Percentiles rank a stretch among this genome's conserved stretches.
These are phyloP conservation scores for Thalpophila matura DNA, from an alignment of 2,888 invertebrate genomes.

Conservation along the genomic window DNA sequence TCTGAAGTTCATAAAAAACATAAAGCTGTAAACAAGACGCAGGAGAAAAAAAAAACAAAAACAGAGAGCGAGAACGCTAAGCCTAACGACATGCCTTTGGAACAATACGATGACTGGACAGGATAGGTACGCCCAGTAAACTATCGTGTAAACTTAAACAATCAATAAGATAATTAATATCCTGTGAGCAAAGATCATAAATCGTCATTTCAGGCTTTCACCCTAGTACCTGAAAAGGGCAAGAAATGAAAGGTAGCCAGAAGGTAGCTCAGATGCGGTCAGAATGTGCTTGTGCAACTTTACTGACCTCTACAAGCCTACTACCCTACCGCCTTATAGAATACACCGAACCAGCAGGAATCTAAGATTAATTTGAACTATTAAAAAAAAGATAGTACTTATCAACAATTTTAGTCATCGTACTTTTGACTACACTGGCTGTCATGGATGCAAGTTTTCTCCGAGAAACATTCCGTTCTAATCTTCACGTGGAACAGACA, in stretches of 20 bases:
- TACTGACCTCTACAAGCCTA: not conserved
- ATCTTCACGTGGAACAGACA: too few species aligned
- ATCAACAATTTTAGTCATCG: too few species aligned
- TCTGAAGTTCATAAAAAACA: conserved; percentile 12
- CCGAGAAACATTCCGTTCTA: too few species aligned
- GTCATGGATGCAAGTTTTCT: too few species aligned
- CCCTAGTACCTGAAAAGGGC: not conserved
- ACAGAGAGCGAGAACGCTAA: not conserved
- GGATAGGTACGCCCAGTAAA: conserved; percentile 25
- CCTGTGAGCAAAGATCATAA: not conserved
- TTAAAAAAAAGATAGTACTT: too few species aligned
- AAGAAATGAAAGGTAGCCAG: too few species aligned
- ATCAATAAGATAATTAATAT: not conserved
- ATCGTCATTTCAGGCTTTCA: not conserved
- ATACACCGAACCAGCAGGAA: too few species aligned
- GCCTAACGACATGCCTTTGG: conserved; percentile 3
- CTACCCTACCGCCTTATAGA: too few species aligned
- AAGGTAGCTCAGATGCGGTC: not conserved
- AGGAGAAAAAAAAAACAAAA: conserved; percentile 1
- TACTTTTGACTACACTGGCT: too few species aligned
- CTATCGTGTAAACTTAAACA: not conserved
- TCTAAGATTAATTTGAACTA: too few species aligned
- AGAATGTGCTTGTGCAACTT: not conserved
- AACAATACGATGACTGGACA: conserved; percentile 34
- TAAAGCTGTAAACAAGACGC: not conserved